Evolutionary conservation across 1,140 invertebrate genomes (phyloP).

Genomic region (Whitmania pigra): DNA sequence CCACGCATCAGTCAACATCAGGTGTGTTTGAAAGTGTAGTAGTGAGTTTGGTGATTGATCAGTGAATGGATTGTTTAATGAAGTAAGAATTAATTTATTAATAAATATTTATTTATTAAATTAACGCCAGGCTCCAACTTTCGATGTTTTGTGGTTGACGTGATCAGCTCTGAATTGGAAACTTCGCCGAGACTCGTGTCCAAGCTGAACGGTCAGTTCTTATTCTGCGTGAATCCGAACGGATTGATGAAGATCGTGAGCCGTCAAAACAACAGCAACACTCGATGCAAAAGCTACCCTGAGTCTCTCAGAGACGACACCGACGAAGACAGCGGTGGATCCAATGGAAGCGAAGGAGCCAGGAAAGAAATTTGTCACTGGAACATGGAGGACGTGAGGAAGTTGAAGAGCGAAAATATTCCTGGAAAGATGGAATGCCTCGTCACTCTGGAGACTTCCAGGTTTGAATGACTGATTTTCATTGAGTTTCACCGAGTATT

Average conservation of each 20-base stretch:
- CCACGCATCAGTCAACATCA: too few species aligned
- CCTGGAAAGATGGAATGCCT: neutral
- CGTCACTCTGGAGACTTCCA: neutral
- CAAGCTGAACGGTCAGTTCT: conserved; percentile 7
- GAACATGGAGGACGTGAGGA: neutral
- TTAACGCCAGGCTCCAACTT: too few species aligned
- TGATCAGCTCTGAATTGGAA: too few species aligned
- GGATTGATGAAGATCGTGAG: conserved; percentile 3
- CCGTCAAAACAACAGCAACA: neutral
- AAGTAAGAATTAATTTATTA: too few species aligned
- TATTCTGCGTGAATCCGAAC: neutral
- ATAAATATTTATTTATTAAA: too few species aligned
- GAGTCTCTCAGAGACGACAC: neutral
- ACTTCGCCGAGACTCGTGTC: neutral
- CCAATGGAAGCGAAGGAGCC: neutral
- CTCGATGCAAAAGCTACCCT: neutral
- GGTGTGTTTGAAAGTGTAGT: too few species aligned
- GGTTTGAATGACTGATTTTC: neutral
- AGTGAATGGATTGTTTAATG: too few species aligned
- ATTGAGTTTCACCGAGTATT: too few species aligned
- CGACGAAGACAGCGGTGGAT: neutral
- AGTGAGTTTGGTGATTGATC: too few species aligned
- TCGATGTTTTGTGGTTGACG: too few species aligned
- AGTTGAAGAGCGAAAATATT: neutral
- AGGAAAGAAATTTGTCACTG: conserved; percentile 9